Percentiles rank a stretch among this genome's conserved stretches.
phyloP scores from a whole-genome alignment of 2,113 vertebrate species.

The Halichoeres trimaculatus region DNA sequence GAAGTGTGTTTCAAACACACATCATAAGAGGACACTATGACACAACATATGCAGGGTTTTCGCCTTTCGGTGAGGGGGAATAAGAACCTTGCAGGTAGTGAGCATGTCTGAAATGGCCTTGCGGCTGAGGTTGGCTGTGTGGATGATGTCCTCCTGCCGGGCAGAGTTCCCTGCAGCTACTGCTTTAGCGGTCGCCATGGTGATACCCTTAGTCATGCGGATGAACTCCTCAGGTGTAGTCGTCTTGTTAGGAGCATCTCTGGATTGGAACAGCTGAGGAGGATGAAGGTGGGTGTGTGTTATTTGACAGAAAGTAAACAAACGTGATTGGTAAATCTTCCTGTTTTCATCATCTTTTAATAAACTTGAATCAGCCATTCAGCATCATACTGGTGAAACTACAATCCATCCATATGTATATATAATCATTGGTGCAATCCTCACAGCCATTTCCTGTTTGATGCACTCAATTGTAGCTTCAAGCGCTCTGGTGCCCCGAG shows the following conservation, averaged over 20 bases:
- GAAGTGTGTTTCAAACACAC: not conserved
- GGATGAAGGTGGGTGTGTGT: not conserved
- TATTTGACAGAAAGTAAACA: not conserved
- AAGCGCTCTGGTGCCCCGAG: slow-evolving; percentile 94
- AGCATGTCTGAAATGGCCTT: slow-evolving; percentile 98
- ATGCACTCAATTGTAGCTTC: slow-evolving; percentile 98
- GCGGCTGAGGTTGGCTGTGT: slow-evolving; percentile 97
- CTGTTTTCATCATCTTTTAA: not conserved
- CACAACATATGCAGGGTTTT: not conserved
- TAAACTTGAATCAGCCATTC: not conserved
- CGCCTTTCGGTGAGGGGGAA: not conserved
- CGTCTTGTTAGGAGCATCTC: slow-evolving; percentile 88
- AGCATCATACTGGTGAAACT: not conserved
- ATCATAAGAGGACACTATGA: not conserved
- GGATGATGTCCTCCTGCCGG: slow-evolving; percentile 96
- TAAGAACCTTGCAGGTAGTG: slow-evolving; percentile 83
- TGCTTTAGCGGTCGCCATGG: slow-evolving; percentile 97
- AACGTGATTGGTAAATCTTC: not conserved
- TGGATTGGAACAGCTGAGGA: slow-evolving; percentile 92
- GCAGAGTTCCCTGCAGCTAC: slow-evolving; percentile 97
- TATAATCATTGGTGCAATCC: not conserved
- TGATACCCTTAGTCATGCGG: slow-evolving; percentile 99
- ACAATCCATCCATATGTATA: not conserved
- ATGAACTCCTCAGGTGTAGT: slow-evolving; percentile 98
- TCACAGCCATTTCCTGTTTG: slow-evolving; percentile 95